Base-by-base conservation (phyloP, 2,888 invertebrate species). In the Parthenolecanium corni region DNA sequence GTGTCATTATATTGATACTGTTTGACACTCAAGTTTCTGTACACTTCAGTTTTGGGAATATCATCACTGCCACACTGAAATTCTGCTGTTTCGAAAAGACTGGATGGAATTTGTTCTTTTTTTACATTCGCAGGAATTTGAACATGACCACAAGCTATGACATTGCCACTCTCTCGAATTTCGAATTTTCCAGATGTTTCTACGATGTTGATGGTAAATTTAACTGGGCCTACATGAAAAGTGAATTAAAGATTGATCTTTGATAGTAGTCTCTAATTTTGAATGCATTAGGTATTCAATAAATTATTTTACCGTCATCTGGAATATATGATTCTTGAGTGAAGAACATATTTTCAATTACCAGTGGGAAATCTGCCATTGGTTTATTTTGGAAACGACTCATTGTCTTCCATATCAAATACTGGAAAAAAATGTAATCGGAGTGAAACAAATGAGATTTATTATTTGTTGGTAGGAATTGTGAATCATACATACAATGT, bases 171-270 rank as follows among this genome's bases (percentile, higher is more conserved):
- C 76, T 95, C 94, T 71, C 85, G 84, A 63, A 96, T 84, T 73
- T 93, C 92, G 77, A 95, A 96, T 68, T 85, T 84, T 31, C 90
- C 86, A 38, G 82, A 82, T 47, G 86, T 86, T 69, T 86, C 86
- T 68, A 91, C 85, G 67, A 92, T 82, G 72, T 85, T 89, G 42
- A 93, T 78, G 31, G 86, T 77, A 73, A 93, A 89, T 69, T 86
- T 86, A 49, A 89, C 83, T 0, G 82, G 71, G 66, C 72, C 71
- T 71, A 67, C 23, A 67, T 63, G 12, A 25, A 53, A 52, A 47
- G 20, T 16, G 9, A 18, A n/a, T 21, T 1, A 11, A 14, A 21
- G 23, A 61, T 36, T 11, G 16, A 25, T n/a, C n/a, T n/a, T n/a
- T n/a, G 23, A 20, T 18, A 40, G 5, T 18, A 23, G 14, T 31